Base-by-base conservation (phyloP, 1,140 invertebrate species). In the Octopus sinensis region DNA sequence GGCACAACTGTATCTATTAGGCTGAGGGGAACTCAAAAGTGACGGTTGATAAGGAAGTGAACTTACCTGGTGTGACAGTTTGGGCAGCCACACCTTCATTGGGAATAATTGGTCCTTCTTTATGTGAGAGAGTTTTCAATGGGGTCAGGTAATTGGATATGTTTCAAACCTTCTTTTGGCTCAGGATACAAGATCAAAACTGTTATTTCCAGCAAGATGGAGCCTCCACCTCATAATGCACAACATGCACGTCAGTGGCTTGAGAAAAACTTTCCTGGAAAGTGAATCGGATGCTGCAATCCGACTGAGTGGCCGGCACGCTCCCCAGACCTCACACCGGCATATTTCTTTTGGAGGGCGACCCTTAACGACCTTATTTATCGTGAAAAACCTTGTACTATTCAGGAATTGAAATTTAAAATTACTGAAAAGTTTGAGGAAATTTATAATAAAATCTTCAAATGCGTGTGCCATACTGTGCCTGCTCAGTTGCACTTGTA, bases 301-400 rank as follows among this genome's bases (percentile, higher is more conserved):
- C 62, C 62, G 62, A 68, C 3, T 68, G 62, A 68, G 62, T 68
- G 1, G 62, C 62, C n/a, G 62, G 62, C 12, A 68, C n/a, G 62
- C 62, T 68, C 62, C 62, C 62, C 62, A 68, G 62, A 68, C 62
- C 62, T 3, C 3, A 68, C 62, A 68, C 62, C n/a, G 62, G 1
- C 3, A 68, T 12, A 68, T 68, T 68, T 68, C 62, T 68, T 68
- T 2, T n/a, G 12, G 12, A 13, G 62, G 62, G n/a, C 12, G 62
- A 68, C 62, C 62, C 62, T 68, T 68, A 68, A 68, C 12, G 62
- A 68, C 62, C 62, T 68, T 68, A n/a, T 68, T 68, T 68, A 68
- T 68, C 62, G 62, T 68, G 62, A 68, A 68, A 68, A 68, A n/a
- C 62, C 62, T 68, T n/a, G n/a, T 68, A 68, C 62, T 68, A 68